Conservation (phyloP, 2,113 vertebrate genomes). For the Hippocampus comes region DNA sequence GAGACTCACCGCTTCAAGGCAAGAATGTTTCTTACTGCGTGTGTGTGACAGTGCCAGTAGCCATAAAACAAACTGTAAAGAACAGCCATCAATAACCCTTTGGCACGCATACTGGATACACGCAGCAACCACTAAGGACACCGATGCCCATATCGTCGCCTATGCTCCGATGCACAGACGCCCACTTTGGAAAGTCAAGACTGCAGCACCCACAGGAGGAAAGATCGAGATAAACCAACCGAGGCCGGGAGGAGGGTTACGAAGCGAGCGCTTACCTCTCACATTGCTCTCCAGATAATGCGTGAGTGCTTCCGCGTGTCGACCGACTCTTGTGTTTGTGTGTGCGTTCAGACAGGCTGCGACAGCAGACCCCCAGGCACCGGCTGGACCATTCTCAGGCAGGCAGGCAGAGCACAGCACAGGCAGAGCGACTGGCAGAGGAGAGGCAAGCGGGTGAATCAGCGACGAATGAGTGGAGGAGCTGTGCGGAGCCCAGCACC, state of each 20-base stretch:
- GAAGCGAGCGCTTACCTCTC: conserved; percentile 73
- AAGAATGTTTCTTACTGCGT: conserved; percentile 50
- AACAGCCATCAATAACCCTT: conserved; percentile 46
- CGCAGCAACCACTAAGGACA: conserved; percentile 36
- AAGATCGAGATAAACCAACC: conserved; percentile 56
- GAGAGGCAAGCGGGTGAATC: conserved; percentile 64
- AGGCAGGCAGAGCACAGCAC: conserved; percentile 59
- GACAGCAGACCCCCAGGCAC: conserved; percentile 78
- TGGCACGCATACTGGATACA: conserved; percentile 19
- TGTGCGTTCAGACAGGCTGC: conserved; percentile 74
- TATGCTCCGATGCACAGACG: conserved; percentile 30
- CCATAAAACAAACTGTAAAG: conserved; percentile 55
- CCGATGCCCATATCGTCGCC: conserved; percentile 35
- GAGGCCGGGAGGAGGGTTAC: conserved; percentile 48
- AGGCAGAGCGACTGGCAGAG: conserved; percentile 62
- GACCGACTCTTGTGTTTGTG: conserved; percentile 51
- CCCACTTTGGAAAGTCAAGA: conserved; percentile 59
- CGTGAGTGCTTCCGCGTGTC: conserved; percentile 52
- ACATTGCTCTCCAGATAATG: conserved; percentile 68
- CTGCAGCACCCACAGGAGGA: conserved; percentile 51
- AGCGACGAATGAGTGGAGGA: conserved; percentile 65
- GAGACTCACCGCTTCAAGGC: conserved; percentile 53
- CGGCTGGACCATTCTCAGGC: conserved; percentile 78
- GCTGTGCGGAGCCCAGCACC: conserved; percentile 57
- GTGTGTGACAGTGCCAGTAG: conserved; percentile 19